Evolutionary conservation across 2,797 vertebrate genomes (phyloP), one percentile per base, ranked within the genome.

Genomic region (Tapirus indicus): DNA sequence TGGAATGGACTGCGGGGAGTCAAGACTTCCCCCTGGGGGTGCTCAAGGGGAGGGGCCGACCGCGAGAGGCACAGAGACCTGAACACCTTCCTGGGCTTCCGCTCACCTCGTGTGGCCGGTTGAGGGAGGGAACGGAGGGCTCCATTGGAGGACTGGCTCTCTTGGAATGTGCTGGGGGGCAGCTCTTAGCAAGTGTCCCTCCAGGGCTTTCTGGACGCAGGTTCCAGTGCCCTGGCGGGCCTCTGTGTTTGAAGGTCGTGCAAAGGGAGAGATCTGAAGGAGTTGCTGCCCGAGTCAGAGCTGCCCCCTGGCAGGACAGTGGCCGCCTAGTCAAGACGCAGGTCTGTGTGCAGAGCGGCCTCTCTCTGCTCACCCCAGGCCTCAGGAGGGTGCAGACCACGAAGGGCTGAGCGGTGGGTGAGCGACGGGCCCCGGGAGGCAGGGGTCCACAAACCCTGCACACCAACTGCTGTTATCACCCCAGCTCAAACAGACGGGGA

Each of bases 371-470:
- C 35, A 8, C 11, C 75, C 29, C 16, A 41, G 38, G 68, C n/a
- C 38, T 23, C 18, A 0, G 21, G 38, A 49, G 13, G 2, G 17
- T 4, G 12, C 27, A 66, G 94, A 35, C 5, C 5, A 9, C 17
- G 0, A 38, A n/a, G 0, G 0, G 13, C 72, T 1, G 10, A 2
- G 49, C 16, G 29, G 62, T n/a, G 9, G 38, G 32, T 18, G 7
- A 0, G 12, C 0, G 0, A 11, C 0, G 8, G 54, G 13, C 0
- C 4, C 7, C 1, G 0, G 0, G 49, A 41, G 52, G 52, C 60
- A 58, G 2, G 83, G 4, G 0, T 38, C 32, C 41, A 3, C 6
- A 29, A 9, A 17, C 16, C 56, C 68, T 0, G 4, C 52, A 4
- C 29, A 29, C 3, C 4, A 7, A 52, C 44, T 47, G 49, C n/a